Evolutionary conservation across 2,888 invertebrate species (phyloP), one percentile per base, ranked within the genome.

Genomic region (Eumacrocentrus americanus): DNA sequence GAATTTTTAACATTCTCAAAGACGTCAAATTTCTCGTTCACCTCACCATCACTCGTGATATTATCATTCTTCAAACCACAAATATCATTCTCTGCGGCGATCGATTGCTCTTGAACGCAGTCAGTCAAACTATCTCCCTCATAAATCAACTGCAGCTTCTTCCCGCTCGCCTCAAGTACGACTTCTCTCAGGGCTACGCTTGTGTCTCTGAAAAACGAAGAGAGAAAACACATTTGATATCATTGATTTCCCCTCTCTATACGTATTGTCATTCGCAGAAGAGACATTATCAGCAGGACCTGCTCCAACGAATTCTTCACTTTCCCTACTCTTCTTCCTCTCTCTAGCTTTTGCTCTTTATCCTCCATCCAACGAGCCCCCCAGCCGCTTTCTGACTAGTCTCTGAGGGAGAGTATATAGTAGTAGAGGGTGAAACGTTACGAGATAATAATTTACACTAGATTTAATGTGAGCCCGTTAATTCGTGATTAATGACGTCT

Each of bases 71-170:
- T 37, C 9, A 47, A 47, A 40, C 37, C 18, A 44, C 20, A 57
- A 61, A 62, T 61, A 64, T 65, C 64, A 14, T 64, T 14, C n/a
- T n/a, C 6, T 46, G n/a, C 40, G 29, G 61, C 54, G 20, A 37
- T 63, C 38, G 62, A 48, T 60, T 59, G 63, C 56, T 71, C 70
- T 66, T 76, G 75, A 23, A 58, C 58, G 66, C 80, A 80, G 64
- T 77, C 75, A 61, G 72, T 74, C 64, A 78, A 62, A 48, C 64
- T 70, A 20, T 70, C 76, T 55, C 70, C 74, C 64, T 77, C 73
- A 69, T 78, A 79, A 58, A 78, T 71, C 62, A 79, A 62, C 52
- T 74, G 75, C 59, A 80, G 68, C 63, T 73, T 77, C 55, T 72
- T 69, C 25, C 63, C 58, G 22, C 64, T 64, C 44, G 68, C 67